Evolutionary conservation across 2,113 vertebrate genomes (phyloP).

Genomic region (Antechinus stuartii): DNA sequence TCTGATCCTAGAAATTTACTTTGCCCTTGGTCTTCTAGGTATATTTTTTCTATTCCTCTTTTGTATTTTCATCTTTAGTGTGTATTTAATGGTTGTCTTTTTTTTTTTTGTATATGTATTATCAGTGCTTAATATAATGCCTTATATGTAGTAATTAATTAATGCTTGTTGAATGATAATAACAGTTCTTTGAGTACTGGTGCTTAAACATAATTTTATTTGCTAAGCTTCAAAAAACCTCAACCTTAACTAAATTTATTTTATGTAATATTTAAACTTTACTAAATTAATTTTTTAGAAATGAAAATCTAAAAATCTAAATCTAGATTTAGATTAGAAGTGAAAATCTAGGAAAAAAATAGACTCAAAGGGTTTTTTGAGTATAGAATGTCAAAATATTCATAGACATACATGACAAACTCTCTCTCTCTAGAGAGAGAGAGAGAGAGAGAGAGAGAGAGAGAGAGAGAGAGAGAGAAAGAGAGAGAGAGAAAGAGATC

Average conservation of each 20-base stretch:
- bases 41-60: not conserved
- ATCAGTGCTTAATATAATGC: not conserved
- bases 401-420: not conserved
- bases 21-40: not conserved
- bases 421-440: too few relatives aligned
- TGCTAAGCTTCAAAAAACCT: not conserved
- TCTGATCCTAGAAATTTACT: not conserved
- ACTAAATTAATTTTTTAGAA: not conserved
- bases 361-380: not conserved
- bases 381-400: not conserved
- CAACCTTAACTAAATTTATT: not conserved
- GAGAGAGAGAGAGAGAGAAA: too few relatives aligned
- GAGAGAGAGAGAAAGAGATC: too few relatives aligned
- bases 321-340: not conserved
- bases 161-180: not conserved
- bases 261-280: not conserved
- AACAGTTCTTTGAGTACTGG: not conserved
- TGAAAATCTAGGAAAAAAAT: not conserved
- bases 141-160: not conserved
- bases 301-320: not conserved
- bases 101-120: not conserved
- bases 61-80: not conserved
- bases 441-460: too few relatives aligned
- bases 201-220: not conserved
- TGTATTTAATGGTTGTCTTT: not conserved